Base-by-base conservation (phyloP, 2,113 vertebrate genomes). In the Podarcis raffonei region DNA sequence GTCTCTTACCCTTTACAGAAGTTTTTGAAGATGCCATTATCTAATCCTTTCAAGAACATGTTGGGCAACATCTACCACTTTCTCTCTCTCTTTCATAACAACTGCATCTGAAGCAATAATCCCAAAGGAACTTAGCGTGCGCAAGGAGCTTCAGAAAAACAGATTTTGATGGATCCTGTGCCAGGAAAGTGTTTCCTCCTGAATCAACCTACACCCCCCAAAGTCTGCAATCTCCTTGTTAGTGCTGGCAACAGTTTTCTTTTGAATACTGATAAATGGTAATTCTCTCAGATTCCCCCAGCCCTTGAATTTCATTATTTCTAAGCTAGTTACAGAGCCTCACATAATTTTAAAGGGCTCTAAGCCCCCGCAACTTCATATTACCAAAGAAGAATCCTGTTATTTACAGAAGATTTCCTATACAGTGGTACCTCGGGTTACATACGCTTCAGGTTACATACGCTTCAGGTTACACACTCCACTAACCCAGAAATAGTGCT, bases 21-120 rank as follows among this genome's bases (percentile, higher is more conserved):
- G 16, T 42, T 62, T 74, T 69, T 83, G 68, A 86, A 93, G 59
- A 66, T 84, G 53, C 48, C 37, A 30, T 90, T 94, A 57, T 39
- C 66, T 85, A 80, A 87, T 91, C 81, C 89, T 89, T 75, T 71
- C 81, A 12, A 87, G 71, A 83, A 86, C 79, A 90, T 90, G 57
- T 68, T 89, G 93, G 76, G 65, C 69, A 35, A 77, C 91, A 90
- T 75, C 91, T 12, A 35, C 57, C 57, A 80, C 87, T 74, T 87
- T 25, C n/a, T 39, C 37, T 27, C 79, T 84, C 84, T 90, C 85
- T 82, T 83, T 76, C 72, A 72, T 91, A 89, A 69, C 59, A 90
- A 95, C 90, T 89, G 84, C 88, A 66, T 96, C 89, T 94, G 92
- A 96, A 96, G 92, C 89, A 13, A 53, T 12, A 53, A 83, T 95